Evolutionary conservation across 2,888 invertebrate genomes (phyloP).

Genomic region (Drosophila fungiperda): DNA sequence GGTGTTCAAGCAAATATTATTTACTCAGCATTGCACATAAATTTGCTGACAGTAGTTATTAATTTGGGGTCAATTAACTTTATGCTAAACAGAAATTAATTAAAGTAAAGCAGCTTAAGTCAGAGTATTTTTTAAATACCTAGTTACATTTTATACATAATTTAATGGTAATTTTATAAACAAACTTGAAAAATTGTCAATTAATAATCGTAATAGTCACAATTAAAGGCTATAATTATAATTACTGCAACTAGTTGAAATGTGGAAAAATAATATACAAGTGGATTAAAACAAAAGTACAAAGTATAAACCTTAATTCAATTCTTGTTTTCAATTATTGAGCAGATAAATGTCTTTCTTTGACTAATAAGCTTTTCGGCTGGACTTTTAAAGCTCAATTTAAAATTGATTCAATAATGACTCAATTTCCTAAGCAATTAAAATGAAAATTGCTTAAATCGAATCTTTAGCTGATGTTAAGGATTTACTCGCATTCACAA

Average conservation of each 20-base stretch:
- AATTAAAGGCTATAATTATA: not conserved
- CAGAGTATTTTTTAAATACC: not conserved
- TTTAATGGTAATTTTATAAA: not conserved
- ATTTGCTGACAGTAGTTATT: conserved; percentile 47
- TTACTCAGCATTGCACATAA: conserved; percentile 24
- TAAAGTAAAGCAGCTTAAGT: not conserved
- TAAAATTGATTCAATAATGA: not conserved
- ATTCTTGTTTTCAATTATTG: not conserved
- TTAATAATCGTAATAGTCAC: not conserved
- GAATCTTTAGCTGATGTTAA: not conserved
- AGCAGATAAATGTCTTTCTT: not conserved
- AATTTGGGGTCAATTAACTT: conserved; percentile 53
- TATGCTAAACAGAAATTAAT: conserved; percentile 1
- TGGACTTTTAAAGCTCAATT: not conserved
- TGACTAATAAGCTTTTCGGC: not conserved
- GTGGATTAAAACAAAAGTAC: not conserved
- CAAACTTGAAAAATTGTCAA: not conserved
- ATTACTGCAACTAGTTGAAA: not conserved
- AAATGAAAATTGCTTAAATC: not conserved
- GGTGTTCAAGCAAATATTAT: conserved; percentile 7
- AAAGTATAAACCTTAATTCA: not conserved
- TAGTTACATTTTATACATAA: not conserved
- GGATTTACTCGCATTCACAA: not conserved
- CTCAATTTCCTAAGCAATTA: not conserved
- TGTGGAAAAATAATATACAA: not conserved